These are phyloP conservation scores for Penaeus vannamei DNA, from an alignment of 1,140 invertebrate species.

Conservation along the genomic window DNA sequence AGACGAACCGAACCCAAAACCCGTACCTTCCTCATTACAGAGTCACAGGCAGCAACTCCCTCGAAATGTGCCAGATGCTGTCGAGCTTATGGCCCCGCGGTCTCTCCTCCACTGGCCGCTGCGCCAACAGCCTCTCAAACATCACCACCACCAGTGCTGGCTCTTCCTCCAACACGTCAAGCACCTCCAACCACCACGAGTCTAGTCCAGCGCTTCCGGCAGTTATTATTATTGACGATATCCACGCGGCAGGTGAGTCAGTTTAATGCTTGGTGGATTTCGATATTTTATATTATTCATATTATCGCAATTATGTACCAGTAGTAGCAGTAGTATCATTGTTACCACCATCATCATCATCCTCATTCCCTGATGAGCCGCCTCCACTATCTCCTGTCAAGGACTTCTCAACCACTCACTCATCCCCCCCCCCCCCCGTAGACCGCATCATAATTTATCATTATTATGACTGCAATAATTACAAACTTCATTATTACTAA, in stretches of 20 bases:
- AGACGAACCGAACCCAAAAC: too few species aligned
- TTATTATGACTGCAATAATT: too few species aligned
- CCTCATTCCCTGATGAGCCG: neutral
- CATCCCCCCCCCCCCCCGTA: neutral
- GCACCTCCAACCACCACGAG: neutral
- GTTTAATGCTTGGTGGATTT: neutral
- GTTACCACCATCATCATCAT: neutral
- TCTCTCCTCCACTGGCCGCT: neutral
- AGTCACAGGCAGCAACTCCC: constrained; percentile 40
- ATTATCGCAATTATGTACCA: too few species aligned
- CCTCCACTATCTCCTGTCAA: neutral
- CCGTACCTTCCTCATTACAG: neutral
- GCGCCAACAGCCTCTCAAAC: neutral
- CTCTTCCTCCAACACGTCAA: constrained; percentile 23
- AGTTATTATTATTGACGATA: constrained; percentile 52
- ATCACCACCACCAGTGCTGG: neutral
- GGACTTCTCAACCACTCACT: neutral
- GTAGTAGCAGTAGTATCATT: too few species aligned
- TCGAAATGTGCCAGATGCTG: constrained; percentile 54
- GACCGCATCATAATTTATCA: too few species aligned
- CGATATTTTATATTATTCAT: neutral
- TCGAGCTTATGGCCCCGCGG: constrained; percentile 43
- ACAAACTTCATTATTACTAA: too few species aligned
- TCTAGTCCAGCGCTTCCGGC: constrained; percentile 18
- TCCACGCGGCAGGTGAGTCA: constrained; percentile 49